A percentile compares a stretch with the other conserved stretches of the same genome.
Evolutionary conservation across 2,888 invertebrate species (phyloP).

Genomic region (Saturnia pavonia): DNA sequence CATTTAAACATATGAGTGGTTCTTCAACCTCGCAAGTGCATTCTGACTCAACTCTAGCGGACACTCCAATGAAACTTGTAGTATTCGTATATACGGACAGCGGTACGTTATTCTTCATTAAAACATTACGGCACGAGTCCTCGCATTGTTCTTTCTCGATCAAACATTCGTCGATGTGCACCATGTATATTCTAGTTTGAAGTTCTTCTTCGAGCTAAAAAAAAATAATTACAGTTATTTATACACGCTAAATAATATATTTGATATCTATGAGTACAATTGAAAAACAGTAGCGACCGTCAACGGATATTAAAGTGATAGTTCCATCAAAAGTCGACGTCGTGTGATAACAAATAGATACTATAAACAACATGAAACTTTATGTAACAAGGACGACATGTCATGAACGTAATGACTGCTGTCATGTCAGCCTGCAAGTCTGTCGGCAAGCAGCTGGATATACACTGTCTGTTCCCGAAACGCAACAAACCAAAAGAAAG

Average conservation of each 20-base stretch:
- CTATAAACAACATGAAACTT: no score
- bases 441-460: no score
- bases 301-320: no score
- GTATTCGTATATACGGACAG: conserved; percentile 95
- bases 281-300: no score
- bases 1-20: conserved; percentile 87
- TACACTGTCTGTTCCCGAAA: no score
- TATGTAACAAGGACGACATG: no score
- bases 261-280: no score
- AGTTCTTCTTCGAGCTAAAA: conserved; percentile 85
- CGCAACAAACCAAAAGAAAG: no score
- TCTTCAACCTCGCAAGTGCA: conserved; percentile 85
- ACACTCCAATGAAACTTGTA: conserved; percentile 96
- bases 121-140: conserved; percentile 89
- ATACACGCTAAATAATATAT: not conserved
- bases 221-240: not conserved
- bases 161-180: conserved; percentile 95
- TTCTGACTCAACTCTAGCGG: conserved; percentile 89
- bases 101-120: conserved; percentile 88
- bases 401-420: no score
- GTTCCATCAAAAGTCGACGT: no score
- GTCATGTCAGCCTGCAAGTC: no score
- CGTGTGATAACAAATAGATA: no score
- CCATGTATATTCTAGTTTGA: conserved; percentile 89
- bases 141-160: conserved; percentile 87